A percentile compares a stretch with the other conserved stretches of the same genome.
Evolutionary conservation across 2,888 invertebrate species (phyloP).

Genomic region (Drosophila barbarae): DNA sequence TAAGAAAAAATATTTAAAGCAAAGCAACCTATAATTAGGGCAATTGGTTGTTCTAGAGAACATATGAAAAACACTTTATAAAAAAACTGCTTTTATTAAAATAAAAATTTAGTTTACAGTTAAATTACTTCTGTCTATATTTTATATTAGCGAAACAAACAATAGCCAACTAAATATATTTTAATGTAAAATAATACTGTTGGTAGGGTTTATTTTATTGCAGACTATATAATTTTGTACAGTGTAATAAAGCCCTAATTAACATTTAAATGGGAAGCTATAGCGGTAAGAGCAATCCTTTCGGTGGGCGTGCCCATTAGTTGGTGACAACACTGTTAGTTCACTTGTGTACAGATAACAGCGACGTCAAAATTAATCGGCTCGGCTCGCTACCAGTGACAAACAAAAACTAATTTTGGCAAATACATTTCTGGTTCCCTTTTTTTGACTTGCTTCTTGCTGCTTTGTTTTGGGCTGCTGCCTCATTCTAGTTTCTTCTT

Average conservation of each 20-base stretch:
- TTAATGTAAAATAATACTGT: not conserved
- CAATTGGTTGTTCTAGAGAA: not conserved
- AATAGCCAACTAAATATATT: not conserved
- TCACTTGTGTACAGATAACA: slow-evolving; percentile 26
- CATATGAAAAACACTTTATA: not conserved
- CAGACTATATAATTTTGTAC: not conserved
- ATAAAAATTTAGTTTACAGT: not conserved
- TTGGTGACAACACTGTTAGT: slow-evolving; percentile 2
- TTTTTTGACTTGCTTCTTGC: slow-evolving; percentile 10
- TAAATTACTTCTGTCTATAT: not conserved
- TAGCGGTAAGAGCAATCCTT: not conserved
- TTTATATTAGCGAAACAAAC: not conserved
- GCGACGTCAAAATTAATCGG: slow-evolving; percentile 17
- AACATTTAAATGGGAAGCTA: not conserved
- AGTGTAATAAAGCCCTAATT: not conserved
- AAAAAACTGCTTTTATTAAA: no score
- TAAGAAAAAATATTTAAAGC: slow-evolving; percentile 28
- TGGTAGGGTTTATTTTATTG: not conserved
- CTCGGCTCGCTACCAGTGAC: not conserved
- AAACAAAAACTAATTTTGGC: slow-evolving; percentile 19
- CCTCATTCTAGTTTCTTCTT: slow-evolving; percentile 2
- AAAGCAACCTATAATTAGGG: not conserved
- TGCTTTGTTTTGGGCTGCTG: slow-evolving; percentile 19
- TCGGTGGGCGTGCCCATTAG: not conserved
- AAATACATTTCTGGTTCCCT: slow-evolving; percentile 11